Evolutionary conservation across 1,140 invertebrate genomes (phyloP), one percentile per base, ranked within the genome.

Genomic region (Drosophila malerkotliana): DNA sequence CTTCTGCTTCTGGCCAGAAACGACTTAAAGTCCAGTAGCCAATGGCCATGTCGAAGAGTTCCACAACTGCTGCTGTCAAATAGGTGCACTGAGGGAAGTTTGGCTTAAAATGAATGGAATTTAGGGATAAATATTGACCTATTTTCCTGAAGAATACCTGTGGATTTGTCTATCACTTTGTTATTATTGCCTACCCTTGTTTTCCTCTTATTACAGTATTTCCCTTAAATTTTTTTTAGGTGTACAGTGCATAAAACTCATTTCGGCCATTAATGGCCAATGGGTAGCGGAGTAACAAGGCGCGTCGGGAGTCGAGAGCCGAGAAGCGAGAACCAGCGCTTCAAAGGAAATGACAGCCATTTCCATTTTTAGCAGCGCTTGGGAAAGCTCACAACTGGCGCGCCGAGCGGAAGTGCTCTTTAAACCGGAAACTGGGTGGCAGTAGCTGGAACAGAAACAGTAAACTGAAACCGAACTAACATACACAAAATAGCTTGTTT

Each of bases 361-460:
- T 88, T 79, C 66, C 67, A 75, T 73, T 77, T 69, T 53, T 73
- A 72, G 41, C 56, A 51, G 53, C 66, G 77, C 62, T 63, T 88
- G 84, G 83, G 83, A 87, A 87, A 79, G 67, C 76, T 51, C 72
- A 54, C 83, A 87, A 88, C 83, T 87, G 83, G 48, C 72, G 39
- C 37, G 41, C 60, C 26, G 32, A 32, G 54, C 51, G 59, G 24
- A 48, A 57, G 60, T 52, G 55, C 56, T 64, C 66, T 88, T 87
- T 88, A 87, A 87, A 78, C 62, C 21, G 57, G 48, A 3, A 37
- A 34, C 6, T 6, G 12, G 39, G n/a, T 14, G 39, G 39, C 4
- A 41, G 39, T 32, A 5, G 44, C 28, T 49, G 30, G 7, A 47
- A 47, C 44, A 4, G 44, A 10, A 47, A 47, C 44, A 21, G 8